Evolutionary conservation across 2,888 invertebrate genomes (phyloP), one percentile per base, ranked within the genome.

Genomic region (Leptura quadrifasciata): DNA sequence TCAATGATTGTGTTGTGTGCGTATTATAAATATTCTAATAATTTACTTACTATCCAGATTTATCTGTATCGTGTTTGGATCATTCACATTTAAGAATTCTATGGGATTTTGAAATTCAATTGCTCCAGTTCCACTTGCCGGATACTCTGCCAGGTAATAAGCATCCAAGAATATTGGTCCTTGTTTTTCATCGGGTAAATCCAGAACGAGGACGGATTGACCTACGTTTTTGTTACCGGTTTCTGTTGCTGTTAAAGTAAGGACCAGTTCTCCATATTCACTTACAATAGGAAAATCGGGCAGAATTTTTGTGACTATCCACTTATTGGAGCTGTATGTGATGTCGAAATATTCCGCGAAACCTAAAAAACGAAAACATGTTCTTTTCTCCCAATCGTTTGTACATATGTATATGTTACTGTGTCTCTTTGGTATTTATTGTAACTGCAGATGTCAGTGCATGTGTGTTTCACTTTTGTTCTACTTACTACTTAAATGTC

Each of bases 141-240:
- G 76, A 64, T 84, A 84, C 15, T 69, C 55, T 8, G 77, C 82
- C 17, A 67, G 70, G 69, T 84, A 85, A 55, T 74, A 75, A 21
- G 72, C 60, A 18, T 80, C 61, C 24, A 67, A 72, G 73, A 85
- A 85, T 71, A 72, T 55, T 6, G 82, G 78, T 21, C 57, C 61
- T 31, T 55, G 39, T 52, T 67, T 47, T 5, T 39, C 31, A 5
- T 64, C 39, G 4, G 76, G 75, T 21, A 80, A 68, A 17, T 64
- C 47, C 9, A 64, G 12, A 12, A 64, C 47, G 9, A 64, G 60
- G 6, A 70, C 55, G 4, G 70, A 58, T 18, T 70, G 60, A 4
- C 39, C 60, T 12, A 21, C 17, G 5, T 70, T 24, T n/a, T 18
- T 27, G 20, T 70, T 70, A 21, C 21, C 70, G 10, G 21, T 20